Evolutionary conservation across 1,140 invertebrate species (phyloP).

Genomic region (Platyscapa corneri): DNA sequence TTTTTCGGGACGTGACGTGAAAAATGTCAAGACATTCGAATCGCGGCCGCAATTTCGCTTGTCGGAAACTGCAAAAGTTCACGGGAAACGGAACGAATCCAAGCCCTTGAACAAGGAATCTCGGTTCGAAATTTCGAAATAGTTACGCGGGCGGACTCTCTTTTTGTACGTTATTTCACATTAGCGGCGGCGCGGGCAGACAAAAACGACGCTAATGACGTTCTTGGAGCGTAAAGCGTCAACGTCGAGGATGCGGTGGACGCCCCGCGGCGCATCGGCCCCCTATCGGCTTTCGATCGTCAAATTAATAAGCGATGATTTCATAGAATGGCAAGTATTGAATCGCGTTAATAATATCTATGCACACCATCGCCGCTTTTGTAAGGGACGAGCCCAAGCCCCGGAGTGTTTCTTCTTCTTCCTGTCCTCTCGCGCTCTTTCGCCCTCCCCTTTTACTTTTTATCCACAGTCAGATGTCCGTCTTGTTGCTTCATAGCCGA

Average conservation of each 20-base stretch:
- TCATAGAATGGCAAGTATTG: constrained; percentile 58
- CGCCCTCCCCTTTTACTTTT: background rate
- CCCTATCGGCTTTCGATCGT: constrained; percentile 65
- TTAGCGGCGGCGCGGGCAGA: background rate
- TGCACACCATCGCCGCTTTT: constrained; percentile 57
- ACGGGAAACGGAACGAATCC: too few relatives aligned
- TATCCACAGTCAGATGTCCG: too few relatives aligned
- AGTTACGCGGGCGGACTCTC: too few relatives aligned
- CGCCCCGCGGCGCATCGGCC: constrained; percentile 55
- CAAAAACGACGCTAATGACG: constrained; percentile 18
- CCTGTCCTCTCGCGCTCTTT: background rate
- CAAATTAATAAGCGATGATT: constrained; percentile 75
- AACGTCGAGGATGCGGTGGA: background rate
- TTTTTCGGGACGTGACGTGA: too few relatives aligned
- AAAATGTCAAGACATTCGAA: too few relatives aligned
- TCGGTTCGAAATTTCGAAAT: too few relatives aligned
- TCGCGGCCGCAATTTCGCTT: too few relatives aligned
- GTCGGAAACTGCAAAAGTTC: too few relatives aligned
- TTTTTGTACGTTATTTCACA: background rate
- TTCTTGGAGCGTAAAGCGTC: background rate
- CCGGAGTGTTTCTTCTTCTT: too few relatives aligned
- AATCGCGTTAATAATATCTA: constrained; percentile 63
- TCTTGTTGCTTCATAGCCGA: background rate
- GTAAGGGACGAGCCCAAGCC: background rate
- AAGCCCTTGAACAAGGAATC: too few relatives aligned